Percentiles rank a stretch among this genome's conserved stretches.
Evolutionary conservation across 2,797 vertebrate species (phyloP).

Genomic region (Paratrypauchen microcephalus): DNA sequence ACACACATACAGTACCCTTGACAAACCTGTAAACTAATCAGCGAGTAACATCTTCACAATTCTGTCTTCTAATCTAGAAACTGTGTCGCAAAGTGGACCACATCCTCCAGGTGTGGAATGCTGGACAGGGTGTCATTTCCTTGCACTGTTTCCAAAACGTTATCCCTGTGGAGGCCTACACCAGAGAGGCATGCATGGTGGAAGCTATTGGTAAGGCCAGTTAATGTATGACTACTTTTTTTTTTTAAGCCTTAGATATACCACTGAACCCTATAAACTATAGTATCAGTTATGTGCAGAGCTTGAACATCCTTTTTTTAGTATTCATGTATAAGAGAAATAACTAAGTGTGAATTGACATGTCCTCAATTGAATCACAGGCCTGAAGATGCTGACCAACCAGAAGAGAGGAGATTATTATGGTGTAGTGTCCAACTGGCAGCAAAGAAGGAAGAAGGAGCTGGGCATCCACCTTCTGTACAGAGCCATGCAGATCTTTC

Average conservation of each 20-base stretch:
- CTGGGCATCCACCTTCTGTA: slow-evolving; percentile 85
- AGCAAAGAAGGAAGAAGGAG: slow-evolving; percentile 65
- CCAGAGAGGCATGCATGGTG: slow-evolving; percentile 88
- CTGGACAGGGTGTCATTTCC: slow-evolving; percentile 82
- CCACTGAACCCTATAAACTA: not conserved
- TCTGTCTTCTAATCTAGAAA: slow-evolving; percentile 65
- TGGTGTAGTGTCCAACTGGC: slow-evolving; percentile 81
- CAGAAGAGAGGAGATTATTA: slow-evolving; percentile 88
- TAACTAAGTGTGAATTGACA: not conserved
- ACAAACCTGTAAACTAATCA: not conserved
- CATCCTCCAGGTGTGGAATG: slow-evolving; percentile 88
- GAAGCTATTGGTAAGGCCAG: slow-evolving; percentile 85
- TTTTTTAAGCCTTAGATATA: not conserved
- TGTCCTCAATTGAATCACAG: slow-evolving; percentile 55
- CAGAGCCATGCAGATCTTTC: slow-evolving; percentile 86
- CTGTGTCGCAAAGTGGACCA: slow-evolving; percentile 83
- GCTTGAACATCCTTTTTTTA: not conserved
- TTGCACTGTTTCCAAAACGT: slow-evolving; percentile 92
- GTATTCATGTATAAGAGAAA: not conserved
- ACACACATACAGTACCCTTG: not conserved
- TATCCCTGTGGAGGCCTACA: slow-evolving; percentile 88
- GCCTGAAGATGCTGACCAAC: slow-evolving; percentile 88
- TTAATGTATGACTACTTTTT: not conserved
- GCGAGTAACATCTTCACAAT: not conserved
- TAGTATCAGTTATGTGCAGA: not conserved